Conservation (phyloP, 2,797 vertebrate species). For the Melanotaenia boesemani region DNA sequence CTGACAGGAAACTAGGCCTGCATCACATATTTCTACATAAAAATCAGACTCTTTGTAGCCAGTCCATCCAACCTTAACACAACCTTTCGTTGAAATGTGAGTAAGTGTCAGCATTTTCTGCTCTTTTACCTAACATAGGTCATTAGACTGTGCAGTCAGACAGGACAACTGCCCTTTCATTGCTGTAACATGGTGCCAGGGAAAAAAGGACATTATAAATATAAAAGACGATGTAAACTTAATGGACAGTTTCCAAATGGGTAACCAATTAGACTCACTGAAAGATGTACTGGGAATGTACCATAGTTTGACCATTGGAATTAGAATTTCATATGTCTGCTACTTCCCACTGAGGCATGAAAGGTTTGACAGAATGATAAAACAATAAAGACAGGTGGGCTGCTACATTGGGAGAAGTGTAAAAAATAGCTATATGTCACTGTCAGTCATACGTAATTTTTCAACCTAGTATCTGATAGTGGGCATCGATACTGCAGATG, state of each 20-base stretch:
- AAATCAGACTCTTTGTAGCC: background rate
- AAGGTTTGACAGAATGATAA: constrained; percentile 60
- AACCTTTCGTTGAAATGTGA: constrained; percentile 2
- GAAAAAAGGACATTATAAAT: constrained; percentile 9
- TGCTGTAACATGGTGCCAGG: constrained; percentile 5
- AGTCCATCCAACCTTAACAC: background rate
- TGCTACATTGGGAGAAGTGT: constrained; percentile 44
- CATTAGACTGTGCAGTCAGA: constrained; percentile 18
- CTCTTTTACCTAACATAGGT: constrained; percentile 14
- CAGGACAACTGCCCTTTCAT: constrained; percentile 32
- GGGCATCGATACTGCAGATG: constrained; percentile 27
- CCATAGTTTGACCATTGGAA: background rate
- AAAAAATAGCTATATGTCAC: constrained; percentile 58
- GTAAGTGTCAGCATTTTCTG: constrained; percentile 4
- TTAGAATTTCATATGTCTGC: constrained; percentile 38
- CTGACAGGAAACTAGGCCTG: background rate
- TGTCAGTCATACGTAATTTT: constrained; percentile 60
- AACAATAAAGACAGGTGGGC: constrained; percentile 55
- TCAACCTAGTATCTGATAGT: constrained; percentile 49
- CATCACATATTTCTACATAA: background rate
- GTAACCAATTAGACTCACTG: constrained; percentile 18
- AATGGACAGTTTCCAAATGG: background rate
- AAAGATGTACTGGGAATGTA: constrained; percentile 1
- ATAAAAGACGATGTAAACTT: constrained; percentile 15
- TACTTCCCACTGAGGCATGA: constrained; percentile 62